A percentile compares a stretch with the other conserved stretches of the same genome.
phyloP scores from a whole-genome alignment of 2,888 invertebrate species.

The Unio delphinus region DNA sequence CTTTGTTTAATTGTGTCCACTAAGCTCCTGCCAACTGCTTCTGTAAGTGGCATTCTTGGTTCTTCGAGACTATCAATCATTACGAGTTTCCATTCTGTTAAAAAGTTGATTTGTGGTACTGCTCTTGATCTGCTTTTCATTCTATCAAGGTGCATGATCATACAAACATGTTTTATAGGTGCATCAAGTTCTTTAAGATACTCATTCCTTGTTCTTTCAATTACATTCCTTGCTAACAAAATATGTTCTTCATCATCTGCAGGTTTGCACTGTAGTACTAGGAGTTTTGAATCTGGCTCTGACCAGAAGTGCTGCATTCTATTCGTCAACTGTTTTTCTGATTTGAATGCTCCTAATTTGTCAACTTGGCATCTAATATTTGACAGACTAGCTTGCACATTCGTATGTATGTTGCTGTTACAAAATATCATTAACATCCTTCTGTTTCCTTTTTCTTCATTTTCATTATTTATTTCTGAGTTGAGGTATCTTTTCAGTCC shows the following conservation, averaged over 20 bases:
- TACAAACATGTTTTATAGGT: slow-evolving; percentile 19
- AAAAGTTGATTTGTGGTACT: slow-evolving; percentile 11
- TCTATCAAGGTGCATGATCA: slow-evolving; percentile 23
- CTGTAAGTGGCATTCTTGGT: slow-evolving; percentile 16
- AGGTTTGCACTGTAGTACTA: slow-evolving; percentile 40
- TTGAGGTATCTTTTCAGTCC: slow-evolving; percentile 24
- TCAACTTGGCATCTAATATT: slow-evolving; percentile 21
- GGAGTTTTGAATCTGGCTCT: slow-evolving; percentile 14
- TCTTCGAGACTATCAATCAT: slow-evolving; percentile 17
- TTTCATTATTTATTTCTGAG: no score
- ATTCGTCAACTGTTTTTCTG: slow-evolving; percentile 39
- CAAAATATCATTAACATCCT: slow-evolving; percentile 32
- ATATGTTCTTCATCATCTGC: slow-evolving; percentile 36
- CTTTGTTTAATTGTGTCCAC: slow-evolving; percentile 20
- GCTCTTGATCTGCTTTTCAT: slow-evolving; percentile 8
- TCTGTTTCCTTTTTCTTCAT: background rate
- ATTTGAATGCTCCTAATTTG: slow-evolving; percentile 42
- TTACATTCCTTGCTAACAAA: slow-evolving; percentile 28
- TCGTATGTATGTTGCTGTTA: slow-evolving; percentile 36
- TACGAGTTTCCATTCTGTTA: slow-evolving; percentile 32
- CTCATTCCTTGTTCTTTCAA: slow-evolving; percentile 24
- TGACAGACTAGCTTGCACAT: background rate
- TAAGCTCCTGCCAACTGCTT: slow-evolving; percentile 11
- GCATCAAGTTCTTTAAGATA: background rate
- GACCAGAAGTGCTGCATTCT: slow-evolving; percentile 34